phyloP scores from a whole-genome alignment of 1,140 invertebrate species.

The Tetraneura akinire region DNA sequence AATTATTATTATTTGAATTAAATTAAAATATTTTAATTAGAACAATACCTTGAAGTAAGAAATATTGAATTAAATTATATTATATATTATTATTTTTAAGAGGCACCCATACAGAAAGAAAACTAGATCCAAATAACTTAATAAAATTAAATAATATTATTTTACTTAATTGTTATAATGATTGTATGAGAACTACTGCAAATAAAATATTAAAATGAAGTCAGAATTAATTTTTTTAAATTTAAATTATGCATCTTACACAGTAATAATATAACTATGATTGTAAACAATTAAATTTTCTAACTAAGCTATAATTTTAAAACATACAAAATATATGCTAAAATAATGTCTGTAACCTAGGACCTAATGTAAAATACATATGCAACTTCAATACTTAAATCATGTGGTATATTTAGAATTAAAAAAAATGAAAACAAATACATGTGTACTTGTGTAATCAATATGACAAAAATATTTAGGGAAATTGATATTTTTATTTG shows the following conservation, averaged over 20 bases:
- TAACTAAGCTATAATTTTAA: constrained; percentile 20
- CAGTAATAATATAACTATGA: constrained; percentile 18
- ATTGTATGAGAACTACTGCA: background rate
- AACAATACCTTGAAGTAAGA: too few relatives aligned
- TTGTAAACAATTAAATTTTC: constrained; percentile 26
- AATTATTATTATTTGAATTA: too few relatives aligned
- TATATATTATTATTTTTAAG: too few relatives aligned
- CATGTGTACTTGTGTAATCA: background rate
- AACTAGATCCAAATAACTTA: too few relatives aligned
- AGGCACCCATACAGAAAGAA: too few relatives aligned
- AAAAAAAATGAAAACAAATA: background rate
- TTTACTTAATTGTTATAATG: too few relatives aligned
- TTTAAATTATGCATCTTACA: background rate
- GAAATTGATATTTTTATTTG: background rate
- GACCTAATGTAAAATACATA: background rate
- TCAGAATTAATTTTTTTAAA: background rate
- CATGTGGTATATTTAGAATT: background rate
- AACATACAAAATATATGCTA: constrained; percentile 9
- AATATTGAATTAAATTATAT: too few relatives aligned
- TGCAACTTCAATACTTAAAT: background rate
- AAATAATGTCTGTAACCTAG: background rate
- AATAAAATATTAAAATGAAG: too few relatives aligned
- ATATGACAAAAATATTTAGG: constrained; percentile 19
- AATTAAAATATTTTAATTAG: too few relatives aligned
- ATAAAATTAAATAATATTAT: too few relatives aligned